phyloP scores from a whole-genome alignment of 92 coral and sea anemone species.

The Actinernus sp. region DNA sequence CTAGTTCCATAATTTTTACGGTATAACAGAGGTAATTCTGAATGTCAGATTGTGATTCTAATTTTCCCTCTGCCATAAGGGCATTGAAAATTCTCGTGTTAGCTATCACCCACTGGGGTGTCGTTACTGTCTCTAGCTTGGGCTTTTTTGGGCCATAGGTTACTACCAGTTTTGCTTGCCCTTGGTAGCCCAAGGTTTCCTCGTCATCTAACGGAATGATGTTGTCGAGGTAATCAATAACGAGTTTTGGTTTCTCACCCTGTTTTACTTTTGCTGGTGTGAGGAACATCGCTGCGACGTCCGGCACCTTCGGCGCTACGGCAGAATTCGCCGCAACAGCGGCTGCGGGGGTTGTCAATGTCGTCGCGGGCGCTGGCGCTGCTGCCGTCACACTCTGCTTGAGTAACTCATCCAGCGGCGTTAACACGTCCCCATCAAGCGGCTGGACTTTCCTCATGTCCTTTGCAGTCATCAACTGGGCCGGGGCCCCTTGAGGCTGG shows the following conservation, averaged over 20 bases:
- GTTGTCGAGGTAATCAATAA: background rate
- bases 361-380: too few relatives aligned
- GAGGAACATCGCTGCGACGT: background rate
- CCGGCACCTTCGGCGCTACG: too few relatives aligned
- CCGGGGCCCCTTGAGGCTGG: too few relatives aligned
- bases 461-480: too few relatives aligned
- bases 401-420: too few relatives aligned
- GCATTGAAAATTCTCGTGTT: constrained; percentile 14
- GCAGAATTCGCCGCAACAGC: too few relatives aligned
- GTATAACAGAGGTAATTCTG: constrained; percentile 43
- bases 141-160: constrained; percentile 8
- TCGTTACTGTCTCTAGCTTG: background rate
- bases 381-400: too few relatives aligned
- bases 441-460: too few relatives aligned
- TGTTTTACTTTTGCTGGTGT: background rate
- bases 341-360: too few relatives aligned
- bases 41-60: background rate
- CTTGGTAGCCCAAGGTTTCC: constrained; percentile 1
- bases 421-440: too few relatives aligned
- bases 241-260: background rate
- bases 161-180: background rate
- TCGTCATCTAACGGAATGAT: constrained; percentile 3
- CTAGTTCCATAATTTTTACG: constrained; percentile 53
- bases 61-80: background rate
- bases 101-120: constrained; percentile 16